phyloP scores from a whole-genome alignment of 37 sponge, comb jelly and placozoan species.

The Aplysina aerophoba region DNA sequence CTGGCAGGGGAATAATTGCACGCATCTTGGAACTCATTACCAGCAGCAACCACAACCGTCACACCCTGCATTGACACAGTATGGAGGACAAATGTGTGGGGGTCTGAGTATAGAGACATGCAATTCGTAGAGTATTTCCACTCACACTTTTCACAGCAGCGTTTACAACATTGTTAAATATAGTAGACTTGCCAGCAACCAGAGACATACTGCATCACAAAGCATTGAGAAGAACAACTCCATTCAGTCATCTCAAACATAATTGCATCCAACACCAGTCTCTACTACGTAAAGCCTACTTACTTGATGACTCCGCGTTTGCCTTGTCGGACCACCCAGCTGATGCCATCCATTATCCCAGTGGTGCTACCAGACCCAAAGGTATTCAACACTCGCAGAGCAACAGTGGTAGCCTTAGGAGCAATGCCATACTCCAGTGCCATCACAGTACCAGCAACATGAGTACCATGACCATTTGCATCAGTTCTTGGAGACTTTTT shows the following conservation, averaged over 20 bases:
- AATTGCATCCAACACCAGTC: no score
- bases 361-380: constrained; percentile 54
- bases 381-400: constrained; percentile 61
- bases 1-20: constrained; percentile 68
- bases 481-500: constrained; percentile 56
- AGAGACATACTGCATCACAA: constrained; percentile 82
- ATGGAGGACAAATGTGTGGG: background rate
- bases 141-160: constrained; percentile 62
- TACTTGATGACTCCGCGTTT: constrained; percentile 37
- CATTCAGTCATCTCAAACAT: no score
- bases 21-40: constrained; percentile 56
- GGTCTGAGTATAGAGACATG: no score
- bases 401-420: constrained; percentile 67
- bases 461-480: constrained; percentile 77
- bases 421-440: constrained; percentile 70
- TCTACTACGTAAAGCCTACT: background rate
- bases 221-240: background rate
- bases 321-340: constrained; percentile 39
- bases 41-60: constrained; percentile 68
- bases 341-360: constrained; percentile 64
- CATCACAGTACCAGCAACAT: constrained; percentile 79
- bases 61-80: constrained; percentile 64
- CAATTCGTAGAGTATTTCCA: background rate
- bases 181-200: constrained; percentile 50
- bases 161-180: constrained; percentile 64